A percentile compares a stretch with the other conserved stretches of the same genome.
phyloP scores from a whole-genome alignment of 2,888 invertebrate genomes.

The Chesias legatella region DNA sequence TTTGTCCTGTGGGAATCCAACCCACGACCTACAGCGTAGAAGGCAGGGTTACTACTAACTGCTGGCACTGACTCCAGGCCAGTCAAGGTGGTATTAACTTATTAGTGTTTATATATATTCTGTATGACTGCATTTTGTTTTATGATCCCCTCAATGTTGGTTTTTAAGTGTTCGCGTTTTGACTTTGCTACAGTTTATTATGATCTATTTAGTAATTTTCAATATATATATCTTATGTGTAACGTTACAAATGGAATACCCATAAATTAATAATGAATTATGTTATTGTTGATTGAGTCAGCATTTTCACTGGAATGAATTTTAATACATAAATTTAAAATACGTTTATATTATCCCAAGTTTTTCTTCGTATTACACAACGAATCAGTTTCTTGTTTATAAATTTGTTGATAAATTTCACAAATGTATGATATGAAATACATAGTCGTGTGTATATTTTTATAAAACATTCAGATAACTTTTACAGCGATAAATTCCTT shows the following conservation, averaged over 20 bases:
- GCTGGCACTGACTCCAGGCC: too few relatives aligned
- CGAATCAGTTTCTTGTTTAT: conserved; percentile 9
- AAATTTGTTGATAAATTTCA: conserved; percentile 1
- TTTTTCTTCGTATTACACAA: conserved; percentile 33
- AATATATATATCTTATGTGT: too few relatives aligned
- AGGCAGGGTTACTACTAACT: too few relatives aligned
- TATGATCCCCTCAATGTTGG: background rate
- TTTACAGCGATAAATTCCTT: conserved; percentile 28
- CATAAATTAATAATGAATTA: conserved; percentile 11
- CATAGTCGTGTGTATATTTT: conserved; percentile 24
- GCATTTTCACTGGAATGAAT: background rate
- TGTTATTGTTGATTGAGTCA: conserved; percentile 9
- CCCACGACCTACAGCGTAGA: too few relatives aligned
- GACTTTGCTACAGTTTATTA: too few relatives aligned
- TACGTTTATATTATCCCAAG: background rate
- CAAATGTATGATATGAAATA: background rate
- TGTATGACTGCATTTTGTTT: conserved; percentile 15
- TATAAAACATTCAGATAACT: conserved; percentile 11
- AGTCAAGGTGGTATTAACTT: background rate
- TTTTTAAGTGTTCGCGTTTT: too few relatives aligned
- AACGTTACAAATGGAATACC: too few relatives aligned
- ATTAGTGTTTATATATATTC: conserved; percentile 18
- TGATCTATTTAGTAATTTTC: too few relatives aligned
- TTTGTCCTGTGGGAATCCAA: too few relatives aligned
- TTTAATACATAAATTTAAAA: background rate